Evolutionary conservation across 2,797 vertebrate genomes (phyloP).

Genomic region (Centroberyx gerrardi): DNA sequence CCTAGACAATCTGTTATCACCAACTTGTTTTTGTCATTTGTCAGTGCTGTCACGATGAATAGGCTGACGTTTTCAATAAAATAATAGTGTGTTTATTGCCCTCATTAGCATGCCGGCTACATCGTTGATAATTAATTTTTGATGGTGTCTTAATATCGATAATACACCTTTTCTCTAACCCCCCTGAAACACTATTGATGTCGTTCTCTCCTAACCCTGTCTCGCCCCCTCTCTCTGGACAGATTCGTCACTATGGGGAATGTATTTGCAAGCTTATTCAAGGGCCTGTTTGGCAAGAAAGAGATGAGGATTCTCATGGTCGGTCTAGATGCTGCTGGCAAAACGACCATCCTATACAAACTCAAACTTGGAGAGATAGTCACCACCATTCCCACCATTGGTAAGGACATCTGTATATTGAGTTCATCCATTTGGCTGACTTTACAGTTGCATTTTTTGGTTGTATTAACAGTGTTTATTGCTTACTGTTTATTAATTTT

Average conservation of each 20-base stretch:
- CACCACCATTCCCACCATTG: slow-evolving; percentile 91
- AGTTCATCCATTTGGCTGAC: background rate
- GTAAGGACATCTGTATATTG: slow-evolving; percentile 66
- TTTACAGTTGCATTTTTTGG: background rate
- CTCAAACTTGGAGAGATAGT: slow-evolving; percentile 92
- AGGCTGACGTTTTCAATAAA: background rate
- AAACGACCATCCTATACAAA: slow-evolving; percentile 93
- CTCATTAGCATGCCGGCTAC: slow-evolving; percentile 10
- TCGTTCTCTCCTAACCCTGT: slow-evolving; percentile 5
- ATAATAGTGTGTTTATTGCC: background rate
- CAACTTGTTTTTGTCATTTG: no score
- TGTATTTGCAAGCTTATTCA: slow-evolving; percentile 87
- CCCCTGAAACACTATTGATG: background rate
- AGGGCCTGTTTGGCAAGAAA: slow-evolving; percentile 91
- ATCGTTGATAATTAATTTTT: background rate
- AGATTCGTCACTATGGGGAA: slow-evolving; percentile 89
- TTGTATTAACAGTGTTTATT: background rate
- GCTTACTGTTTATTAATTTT: background rate
- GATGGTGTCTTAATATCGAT: no score
- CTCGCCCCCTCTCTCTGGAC: slow-evolving; percentile 19
- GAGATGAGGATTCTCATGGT: slow-evolving; percentile 95
- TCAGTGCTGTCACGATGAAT: background rate
- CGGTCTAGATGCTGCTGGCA: slow-evolving; percentile 92
- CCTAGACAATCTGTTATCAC: no score
- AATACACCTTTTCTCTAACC: no score